Conservation (phyloP, 2,113 vertebrate species). For the Tachysurus vachellii region DNA sequence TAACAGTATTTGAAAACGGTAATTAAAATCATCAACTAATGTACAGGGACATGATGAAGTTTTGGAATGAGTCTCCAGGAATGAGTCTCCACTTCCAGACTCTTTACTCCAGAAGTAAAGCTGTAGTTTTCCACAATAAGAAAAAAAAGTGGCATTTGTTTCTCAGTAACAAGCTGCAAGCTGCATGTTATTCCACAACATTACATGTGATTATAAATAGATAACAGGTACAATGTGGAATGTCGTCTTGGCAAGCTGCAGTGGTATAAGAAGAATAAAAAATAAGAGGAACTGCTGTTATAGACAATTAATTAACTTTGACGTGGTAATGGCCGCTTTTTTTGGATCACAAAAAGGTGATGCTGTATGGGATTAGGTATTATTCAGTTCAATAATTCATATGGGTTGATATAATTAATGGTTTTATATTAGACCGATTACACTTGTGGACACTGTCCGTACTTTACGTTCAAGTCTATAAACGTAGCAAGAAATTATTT, state of each 20-base stretch:
- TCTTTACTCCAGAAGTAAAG: background rate
- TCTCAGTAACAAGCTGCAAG: too few species aligned
- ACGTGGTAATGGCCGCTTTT: background rate
- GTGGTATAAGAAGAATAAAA: background rate
- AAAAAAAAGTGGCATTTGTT: background rate
- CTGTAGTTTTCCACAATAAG: background rate
- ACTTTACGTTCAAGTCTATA: background rate
- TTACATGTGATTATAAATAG: background rate
- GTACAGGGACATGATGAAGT: background rate
- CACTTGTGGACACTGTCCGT: background rate
- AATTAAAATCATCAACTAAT: background rate
- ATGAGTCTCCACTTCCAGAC: background rate
- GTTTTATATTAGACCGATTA: background rate
- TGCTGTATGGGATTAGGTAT: background rate
- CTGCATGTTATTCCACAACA: background rate
- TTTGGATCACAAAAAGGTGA: background rate
- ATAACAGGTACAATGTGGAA: background rate
- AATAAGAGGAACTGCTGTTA: background rate
- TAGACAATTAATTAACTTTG: background rate
- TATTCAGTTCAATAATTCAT: background rate
- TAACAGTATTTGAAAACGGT: background rate
- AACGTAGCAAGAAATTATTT: background rate
- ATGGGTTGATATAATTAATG: background rate
- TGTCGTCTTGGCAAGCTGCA: background rate
- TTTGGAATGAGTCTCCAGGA: background rate